Evolutionary conservation across 2,113 vertebrate genomes (phyloP).

Genomic region (Oreochromis tanganicae): DNA sequence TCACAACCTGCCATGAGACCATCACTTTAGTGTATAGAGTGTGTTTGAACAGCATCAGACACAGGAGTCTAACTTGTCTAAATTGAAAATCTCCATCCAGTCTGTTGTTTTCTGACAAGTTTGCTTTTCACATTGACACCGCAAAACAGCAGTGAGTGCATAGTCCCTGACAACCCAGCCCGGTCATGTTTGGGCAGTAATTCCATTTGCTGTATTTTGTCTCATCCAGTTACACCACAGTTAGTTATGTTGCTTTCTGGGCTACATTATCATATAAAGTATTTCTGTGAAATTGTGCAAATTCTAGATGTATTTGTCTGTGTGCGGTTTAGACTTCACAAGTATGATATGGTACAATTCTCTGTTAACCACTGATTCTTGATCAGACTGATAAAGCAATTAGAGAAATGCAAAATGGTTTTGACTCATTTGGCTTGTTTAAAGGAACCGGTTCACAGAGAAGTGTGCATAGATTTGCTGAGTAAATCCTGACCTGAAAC

Average conservation of each 20-base stretch:
- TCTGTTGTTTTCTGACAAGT: not conserved
- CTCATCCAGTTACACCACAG: not conserved
- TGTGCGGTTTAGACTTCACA: not conserved
- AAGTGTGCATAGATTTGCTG: not conserved
- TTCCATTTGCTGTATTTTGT: not conserved
- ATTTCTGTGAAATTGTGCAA: not conserved
- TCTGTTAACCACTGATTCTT: not conserved
- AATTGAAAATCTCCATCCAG: not conserved
- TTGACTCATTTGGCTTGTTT: not conserved
- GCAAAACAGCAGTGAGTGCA: not conserved
- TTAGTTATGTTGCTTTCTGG: not conserved
- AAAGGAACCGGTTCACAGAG: not conserved
- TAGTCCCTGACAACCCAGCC: not conserved
- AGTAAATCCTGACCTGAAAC: not conserved
- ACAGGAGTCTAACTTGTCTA: not conserved
- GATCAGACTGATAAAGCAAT: not conserved
- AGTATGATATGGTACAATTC: not conserved
- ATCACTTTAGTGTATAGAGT: not conserved
- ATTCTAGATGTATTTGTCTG: not conserved
- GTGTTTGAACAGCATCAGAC: not conserved
- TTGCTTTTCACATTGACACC: not conserved
- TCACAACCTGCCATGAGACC: not conserved
- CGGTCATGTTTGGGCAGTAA: not conserved
- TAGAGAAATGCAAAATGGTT: not conserved
- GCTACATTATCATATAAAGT: not conserved